Conservation (phyloP, 2,113 vertebrate species). For the Siniperca chuatsi region DNA sequence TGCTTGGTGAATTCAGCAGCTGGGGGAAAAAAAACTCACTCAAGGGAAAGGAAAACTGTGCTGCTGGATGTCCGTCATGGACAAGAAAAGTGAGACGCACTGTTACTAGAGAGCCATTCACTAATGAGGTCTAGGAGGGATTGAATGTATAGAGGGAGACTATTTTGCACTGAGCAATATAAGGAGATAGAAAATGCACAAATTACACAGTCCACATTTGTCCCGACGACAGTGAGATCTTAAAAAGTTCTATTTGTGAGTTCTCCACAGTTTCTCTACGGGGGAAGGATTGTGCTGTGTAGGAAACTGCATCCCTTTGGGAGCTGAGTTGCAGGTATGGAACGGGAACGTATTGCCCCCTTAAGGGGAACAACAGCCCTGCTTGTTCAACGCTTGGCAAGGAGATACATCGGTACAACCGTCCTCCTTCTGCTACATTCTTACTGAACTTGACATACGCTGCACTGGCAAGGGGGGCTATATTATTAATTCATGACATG, state of each 20-base stretch:
- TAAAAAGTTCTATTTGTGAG: conserved; percentile 70
- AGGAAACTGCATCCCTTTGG: conserved; percentile 49
- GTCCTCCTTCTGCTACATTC: conserved; percentile 48
- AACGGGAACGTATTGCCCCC: conserved; percentile 59
- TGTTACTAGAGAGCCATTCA: conserved; percentile 46
- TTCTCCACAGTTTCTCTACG: conserved; percentile 35
- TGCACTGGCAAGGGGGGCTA: conserved; percentile 7
- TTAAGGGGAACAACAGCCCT: conserved; percentile 59
- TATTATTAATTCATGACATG: conserved; percentile 81
- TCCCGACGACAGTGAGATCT: conserved; percentile 40
- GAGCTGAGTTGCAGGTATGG: conserved; percentile 74
- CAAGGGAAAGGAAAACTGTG: conserved; percentile 44
- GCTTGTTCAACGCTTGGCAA: conserved; percentile 35
- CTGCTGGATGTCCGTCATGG: conserved; percentile 31
- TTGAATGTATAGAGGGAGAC: conserved; percentile 31
- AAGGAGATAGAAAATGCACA: conserved; percentile 36
- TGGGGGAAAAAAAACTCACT: conserved; percentile 53
- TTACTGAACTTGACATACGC: conserved; percentile 65
- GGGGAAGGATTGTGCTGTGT: conserved; percentile 59
- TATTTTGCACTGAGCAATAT: neutral
- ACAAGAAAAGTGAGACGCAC: conserved; percentile 31
- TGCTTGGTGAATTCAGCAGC: conserved; percentile 49
- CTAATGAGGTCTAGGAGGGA: conserved; percentile 71
- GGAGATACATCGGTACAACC: conserved; percentile 15
- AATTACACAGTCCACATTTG: conserved; percentile 43